phyloP scores from a whole-genome alignment of 2,113 vertebrate species.

The Nanger granti region DNA sequence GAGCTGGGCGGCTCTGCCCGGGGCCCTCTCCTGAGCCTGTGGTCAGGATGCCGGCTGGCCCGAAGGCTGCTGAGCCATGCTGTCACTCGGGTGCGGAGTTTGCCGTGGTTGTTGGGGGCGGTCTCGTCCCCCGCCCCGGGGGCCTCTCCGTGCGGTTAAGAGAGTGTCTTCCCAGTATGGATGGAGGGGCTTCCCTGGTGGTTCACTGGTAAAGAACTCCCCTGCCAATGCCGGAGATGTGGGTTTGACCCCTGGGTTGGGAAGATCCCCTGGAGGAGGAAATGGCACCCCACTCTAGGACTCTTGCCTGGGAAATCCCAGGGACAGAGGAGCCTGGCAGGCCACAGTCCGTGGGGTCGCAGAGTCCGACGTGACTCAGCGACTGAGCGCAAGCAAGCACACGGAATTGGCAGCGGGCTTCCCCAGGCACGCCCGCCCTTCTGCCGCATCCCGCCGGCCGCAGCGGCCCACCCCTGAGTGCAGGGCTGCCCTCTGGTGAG shows the following conservation, averaged over 20 bases:
- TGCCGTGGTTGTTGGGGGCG: neutral
- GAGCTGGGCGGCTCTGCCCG: neutral
- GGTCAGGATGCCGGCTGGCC: neutral
- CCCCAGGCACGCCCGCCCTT: neutral
- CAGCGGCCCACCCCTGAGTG: accelerated
- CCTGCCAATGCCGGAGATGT: neutral
- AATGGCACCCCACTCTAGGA: neutral
- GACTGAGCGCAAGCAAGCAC: neutral
- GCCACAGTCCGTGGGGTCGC: neutral
- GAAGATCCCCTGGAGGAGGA: neutral
- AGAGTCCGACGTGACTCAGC: neutral
- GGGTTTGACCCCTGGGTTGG: neutral
- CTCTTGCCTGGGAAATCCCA: neutral
- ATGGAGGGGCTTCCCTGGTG: neutral
- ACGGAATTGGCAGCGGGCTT: accelerated
- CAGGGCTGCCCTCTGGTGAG: neutral
- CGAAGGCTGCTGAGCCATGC: neutral
- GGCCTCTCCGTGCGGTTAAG: neutral
- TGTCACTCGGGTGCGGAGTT: accelerated
- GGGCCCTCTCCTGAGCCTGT: neutral
- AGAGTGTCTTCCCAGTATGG: neutral
- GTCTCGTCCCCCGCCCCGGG: neutral
- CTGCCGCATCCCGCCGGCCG: accelerated
- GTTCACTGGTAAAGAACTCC: neutral
- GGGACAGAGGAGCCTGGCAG: neutral